Evolutionary conservation across 2,113 vertebrate genomes (phyloP), one percentile per base, ranked within the genome.

Genomic region (Callipepla squamata): DNA sequence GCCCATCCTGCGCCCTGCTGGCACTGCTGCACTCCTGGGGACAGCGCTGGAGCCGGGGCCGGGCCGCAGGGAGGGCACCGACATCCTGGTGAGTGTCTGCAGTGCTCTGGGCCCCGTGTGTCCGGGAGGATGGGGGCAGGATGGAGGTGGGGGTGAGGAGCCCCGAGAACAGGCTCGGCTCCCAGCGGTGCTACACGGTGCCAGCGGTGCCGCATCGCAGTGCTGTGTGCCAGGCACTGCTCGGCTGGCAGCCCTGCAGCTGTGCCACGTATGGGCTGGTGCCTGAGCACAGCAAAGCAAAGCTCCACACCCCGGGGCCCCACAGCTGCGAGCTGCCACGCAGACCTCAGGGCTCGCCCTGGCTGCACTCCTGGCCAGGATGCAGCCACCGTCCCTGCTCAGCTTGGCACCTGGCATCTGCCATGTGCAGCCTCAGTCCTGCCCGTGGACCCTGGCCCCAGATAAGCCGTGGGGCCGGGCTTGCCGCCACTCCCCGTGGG

Each of bases 1-100:
- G 82, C 99, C 99, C 66, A 97, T 98, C 96, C 97, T 98, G 97
- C 98, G 98, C 89, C 94, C 97, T 7, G 69, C 91, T 7, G 82
- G 96, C 87, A 97, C 97, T 3, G 48, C 98, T 0, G 96, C 97
- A 85, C 98, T 98, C 22, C 96, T 98, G 5, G 87, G 95, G 30
- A 97, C 98, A 0, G 80, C 55, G 3, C 81, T 87, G 20, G 98
- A 99, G 55, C 97, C 97, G 0, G 96, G 97, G 47, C 97, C 97
- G 20, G 97, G 97, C 38, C 96, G 92, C 44, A 90, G 80, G 5
- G 99, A 99, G 32, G 97, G 89, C 62, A 5, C 97, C 0, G 98
- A 99, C 66, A 97, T 98, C 87, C 76, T 98, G 98, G 99, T 99
- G 94, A 98, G 98, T 68, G 80, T 34, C 11, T 0, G 0, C 42